Conservation (phyloP, 2,888 invertebrate genomes). For the Coecobrya sp. region DNA sequence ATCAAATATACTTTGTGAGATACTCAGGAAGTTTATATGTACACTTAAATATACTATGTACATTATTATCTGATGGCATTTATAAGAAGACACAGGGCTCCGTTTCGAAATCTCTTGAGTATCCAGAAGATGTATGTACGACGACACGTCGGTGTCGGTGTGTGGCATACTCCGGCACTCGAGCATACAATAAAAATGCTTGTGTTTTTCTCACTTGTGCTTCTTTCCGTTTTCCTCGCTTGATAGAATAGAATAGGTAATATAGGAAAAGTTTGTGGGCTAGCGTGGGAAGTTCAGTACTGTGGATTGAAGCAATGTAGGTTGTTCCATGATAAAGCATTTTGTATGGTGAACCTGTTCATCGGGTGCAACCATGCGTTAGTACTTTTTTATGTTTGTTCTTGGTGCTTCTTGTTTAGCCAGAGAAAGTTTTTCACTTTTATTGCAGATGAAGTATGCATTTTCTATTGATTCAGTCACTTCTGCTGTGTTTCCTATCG, state of each 20-base stretch:
- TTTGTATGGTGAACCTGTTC: slow-evolving; percentile 33
- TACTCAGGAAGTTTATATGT: too few relatives aligned
- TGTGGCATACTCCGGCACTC: not conserved
- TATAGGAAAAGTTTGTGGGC: not conserved
- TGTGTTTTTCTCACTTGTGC: not conserved
- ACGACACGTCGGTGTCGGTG: not conserved
- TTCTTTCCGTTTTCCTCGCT: not conserved
- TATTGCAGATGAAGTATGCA: slow-evolving; percentile 58
- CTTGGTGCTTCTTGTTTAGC: not conserved
- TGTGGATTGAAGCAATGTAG: slow-evolving; percentile 5
- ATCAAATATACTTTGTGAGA: not conserved
- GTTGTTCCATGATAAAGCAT: slow-evolving; percentile 7
- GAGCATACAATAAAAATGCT: not conserved
- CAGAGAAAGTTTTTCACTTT: not conserved
- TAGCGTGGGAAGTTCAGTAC: slow-evolving; percentile 23
- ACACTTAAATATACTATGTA: not conserved
- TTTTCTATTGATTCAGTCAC: slow-evolving; percentile 53
- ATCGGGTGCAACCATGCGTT: slow-evolving; percentile 52
- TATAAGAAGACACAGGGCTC: slow-evolving; percentile 2
- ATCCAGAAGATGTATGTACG: not conserved
- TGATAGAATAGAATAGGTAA: not conserved
- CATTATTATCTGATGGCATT: not conserved
- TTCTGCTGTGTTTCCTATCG: not conserved
- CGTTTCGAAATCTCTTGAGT: slow-evolving; percentile 18
- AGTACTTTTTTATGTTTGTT: slow-evolving; percentile 32